Evolutionary conservation across 2,888 invertebrate species (phyloP).

Genomic region (Synergus itoensis): DNA sequence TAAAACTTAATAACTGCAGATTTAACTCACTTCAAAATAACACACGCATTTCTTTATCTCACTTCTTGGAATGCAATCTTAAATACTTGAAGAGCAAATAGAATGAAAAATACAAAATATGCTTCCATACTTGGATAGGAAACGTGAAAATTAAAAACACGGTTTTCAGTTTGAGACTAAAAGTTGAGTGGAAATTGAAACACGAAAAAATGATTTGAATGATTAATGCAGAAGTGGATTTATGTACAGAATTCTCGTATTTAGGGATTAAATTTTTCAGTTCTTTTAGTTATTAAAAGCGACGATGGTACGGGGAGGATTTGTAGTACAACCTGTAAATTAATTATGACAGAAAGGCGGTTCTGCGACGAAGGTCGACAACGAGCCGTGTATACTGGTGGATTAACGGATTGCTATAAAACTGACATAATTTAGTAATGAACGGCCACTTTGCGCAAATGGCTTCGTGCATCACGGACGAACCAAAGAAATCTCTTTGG

Average conservation of each 20-base stretch:
- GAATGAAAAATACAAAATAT: background rate
- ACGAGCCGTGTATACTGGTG: conserved; percentile 45
- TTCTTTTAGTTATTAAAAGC: conserved; percentile 37
- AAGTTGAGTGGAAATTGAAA: background rate
- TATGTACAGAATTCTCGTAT: conserved; percentile 27
- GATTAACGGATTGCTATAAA: conserved; percentile 75
- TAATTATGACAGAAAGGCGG: conserved; percentile 47
- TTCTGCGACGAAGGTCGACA: conserved; percentile 53
- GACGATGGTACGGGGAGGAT: conserved; percentile 23
- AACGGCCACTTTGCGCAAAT: conserved; percentile 77
- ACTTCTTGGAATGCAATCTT: background rate
- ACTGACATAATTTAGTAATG: conserved; percentile 77
- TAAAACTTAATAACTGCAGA: background rate
- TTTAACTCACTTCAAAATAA: background rate
- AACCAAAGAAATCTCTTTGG: conserved; percentile 72
- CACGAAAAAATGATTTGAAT: background rate
- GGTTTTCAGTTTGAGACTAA: background rate
- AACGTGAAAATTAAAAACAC: background rate
- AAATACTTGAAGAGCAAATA: background rate
- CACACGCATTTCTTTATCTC: background rate
- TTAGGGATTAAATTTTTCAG: conserved; percentile 37
- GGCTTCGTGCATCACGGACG: conserved; percentile 74
- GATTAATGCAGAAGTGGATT: conserved; percentile 14
- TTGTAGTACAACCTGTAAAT: conserved; percentile 43
- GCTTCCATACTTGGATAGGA: background rate